Evolutionary conservation across 2,888 invertebrate species (phyloP).

Genomic region (Acronicta psi): DNA sequence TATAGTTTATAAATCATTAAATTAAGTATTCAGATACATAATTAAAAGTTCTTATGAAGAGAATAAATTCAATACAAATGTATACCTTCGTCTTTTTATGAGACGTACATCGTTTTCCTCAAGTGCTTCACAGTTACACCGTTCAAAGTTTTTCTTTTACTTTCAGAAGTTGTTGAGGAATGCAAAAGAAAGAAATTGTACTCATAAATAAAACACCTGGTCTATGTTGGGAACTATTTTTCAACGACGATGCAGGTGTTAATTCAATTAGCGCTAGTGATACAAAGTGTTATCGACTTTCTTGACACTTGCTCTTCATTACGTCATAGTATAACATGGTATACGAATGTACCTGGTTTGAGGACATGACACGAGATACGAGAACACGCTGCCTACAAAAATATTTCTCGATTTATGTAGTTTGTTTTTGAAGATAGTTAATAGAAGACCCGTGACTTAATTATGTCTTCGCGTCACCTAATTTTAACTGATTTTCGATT

Average conservation of each 20-base stretch:
- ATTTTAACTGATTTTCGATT: too few species aligned
- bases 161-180: conserved; percentile 21
- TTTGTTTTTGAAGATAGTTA: too few species aligned
- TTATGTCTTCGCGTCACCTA: too few species aligned
- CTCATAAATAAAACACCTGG: conserved; percentile 50
- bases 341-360: conserved; percentile 16
- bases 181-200: conserved; percentile 45
- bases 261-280: conserved; percentile 50
- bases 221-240: conserved; percentile 36
- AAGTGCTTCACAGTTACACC: not conserved
- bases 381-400: too few species aligned
- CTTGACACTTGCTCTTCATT: conserved; percentile 39
- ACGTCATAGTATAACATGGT: conserved; percentile 10
- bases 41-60: too few species aligned
- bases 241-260: conserved; percentile 41
- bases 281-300: conserved; percentile 38
- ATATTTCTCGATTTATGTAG: too few species aligned
- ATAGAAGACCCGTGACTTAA: too few species aligned
- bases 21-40: too few species aligned
- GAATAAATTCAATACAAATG: too few species aligned
- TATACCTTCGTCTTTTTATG: too few species aligned
- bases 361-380: not conserved
- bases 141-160: conserved; percentile 25
- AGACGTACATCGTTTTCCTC: not conserved
- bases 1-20: too few species aligned